Base-by-base conservation (phyloP, 2,888 invertebrate genomes). In the Liopterus haemorrhoidalis region DNA sequence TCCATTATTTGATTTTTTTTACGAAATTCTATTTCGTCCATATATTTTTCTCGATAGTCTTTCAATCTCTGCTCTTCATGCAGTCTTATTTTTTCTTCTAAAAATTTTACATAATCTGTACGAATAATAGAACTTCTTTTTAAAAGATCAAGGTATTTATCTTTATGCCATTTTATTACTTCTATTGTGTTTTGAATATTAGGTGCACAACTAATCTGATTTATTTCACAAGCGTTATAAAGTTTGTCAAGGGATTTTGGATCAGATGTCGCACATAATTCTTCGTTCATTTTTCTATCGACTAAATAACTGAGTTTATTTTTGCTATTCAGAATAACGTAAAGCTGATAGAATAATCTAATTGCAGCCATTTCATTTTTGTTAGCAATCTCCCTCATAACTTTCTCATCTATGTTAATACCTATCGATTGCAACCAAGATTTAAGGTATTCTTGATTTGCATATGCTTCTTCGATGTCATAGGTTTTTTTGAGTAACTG, bases 331-430 rank as follows among this genome's bases (percentile, higher is more conserved):
- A 81, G 64, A 49, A 71, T 70, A 5, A 81, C 64, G 57, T 76
- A 81, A 3, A 81, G 61, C 60, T 76, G 73, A 61, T 80, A 80
- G 58, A 79, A 77, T 2, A 82, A 56, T 20, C 74, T 70, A 3
- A 79, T 62, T 4, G 77, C 63, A 1, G 73, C 62, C 5, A 72
- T 69, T 3, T 75, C 73, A 46, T 66, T 70, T 1, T 73, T 73
- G 41, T 68, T 65, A 48, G 72, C 71, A 11, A 79, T 68, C 40
- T 69, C 69, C 2, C 63, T 59, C 32, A 78, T 55, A 40, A 73
- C 73, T 2, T 67, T 56, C 15, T 71, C 68, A 31, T 59, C 63
- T 49, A 74, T 59, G 32, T 64, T 54, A 1, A 80, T 66, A 30
- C 73, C 71, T 3, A 79, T 54, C 28, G 67, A 67, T 3, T 61